Evolutionary conservation across 2,113 vertebrate genomes (phyloP).

Genomic region (Myotis yumanensis): DNA sequence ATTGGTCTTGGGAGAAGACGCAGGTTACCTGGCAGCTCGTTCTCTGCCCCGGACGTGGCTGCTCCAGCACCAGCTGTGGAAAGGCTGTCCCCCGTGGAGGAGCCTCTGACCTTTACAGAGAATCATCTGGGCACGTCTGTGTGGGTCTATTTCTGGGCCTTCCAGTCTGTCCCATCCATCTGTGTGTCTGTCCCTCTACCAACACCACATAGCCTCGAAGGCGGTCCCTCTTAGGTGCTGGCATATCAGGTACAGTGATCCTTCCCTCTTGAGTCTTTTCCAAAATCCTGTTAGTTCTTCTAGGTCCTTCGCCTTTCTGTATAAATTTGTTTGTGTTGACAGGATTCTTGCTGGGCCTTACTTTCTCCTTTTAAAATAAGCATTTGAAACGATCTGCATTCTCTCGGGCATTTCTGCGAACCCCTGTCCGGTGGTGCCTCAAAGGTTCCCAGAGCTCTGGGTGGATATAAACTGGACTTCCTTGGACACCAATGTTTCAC

Average conservation of each 20-base stretch:
- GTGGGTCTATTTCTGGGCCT: background rate
- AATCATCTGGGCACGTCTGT: background rate
- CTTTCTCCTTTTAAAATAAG: background rate
- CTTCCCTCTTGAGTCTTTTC: background rate
- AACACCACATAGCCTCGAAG: background rate
- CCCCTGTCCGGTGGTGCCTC: background rate
- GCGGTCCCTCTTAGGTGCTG: background rate
- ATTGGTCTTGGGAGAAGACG: background rate
- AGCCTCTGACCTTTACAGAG: background rate
- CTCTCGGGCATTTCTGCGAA: background rate
- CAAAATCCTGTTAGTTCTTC: background rate
- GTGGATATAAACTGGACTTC: background rate
- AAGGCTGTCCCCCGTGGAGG: rapidly evolving
- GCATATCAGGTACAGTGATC: background rate
- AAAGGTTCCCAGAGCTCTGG: background rate
- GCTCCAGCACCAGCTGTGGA: background rate
- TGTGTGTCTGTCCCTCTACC: background rate
- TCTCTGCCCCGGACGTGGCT: background rate
- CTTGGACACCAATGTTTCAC: background rate
- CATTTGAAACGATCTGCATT: background rate
- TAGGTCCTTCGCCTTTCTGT: background rate
- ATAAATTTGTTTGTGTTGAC: background rate
- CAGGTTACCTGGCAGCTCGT: background rate
- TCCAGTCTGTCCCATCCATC: no score
- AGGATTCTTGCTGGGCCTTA: background rate